These are phyloP conservation scores for Psophia crepitans DNA, from an alignment of 2,113 vertebrate species.

Conservation along the genomic window DNA sequence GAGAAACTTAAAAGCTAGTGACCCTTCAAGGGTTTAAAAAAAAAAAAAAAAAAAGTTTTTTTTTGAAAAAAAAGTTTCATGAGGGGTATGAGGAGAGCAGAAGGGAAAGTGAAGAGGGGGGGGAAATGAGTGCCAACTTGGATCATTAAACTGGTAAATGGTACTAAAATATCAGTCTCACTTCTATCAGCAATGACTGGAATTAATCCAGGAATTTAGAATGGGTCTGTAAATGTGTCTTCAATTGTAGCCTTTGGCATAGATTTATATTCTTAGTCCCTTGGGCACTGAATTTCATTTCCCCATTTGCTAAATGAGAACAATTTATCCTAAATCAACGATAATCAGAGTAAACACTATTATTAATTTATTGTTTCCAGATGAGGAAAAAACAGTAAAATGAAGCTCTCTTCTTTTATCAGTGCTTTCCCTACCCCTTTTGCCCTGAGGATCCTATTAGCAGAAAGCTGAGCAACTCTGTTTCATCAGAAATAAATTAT, in stretches of 20 bases:
- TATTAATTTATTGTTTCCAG: conserved; percentile 72
- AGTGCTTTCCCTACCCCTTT: conserved; percentile 45
- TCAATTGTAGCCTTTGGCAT: conserved; percentile 15
- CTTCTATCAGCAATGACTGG: neutral
- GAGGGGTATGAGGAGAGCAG: neutral
- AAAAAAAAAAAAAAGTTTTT: neutral
- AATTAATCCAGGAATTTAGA: conserved; percentile 49
- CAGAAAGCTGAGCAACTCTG: conserved; percentile 58
- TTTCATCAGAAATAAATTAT: conserved; percentile 76
- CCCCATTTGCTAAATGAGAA: conserved; percentile 57
- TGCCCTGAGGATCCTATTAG: conserved; percentile 75
- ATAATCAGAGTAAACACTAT: conserved; percentile 66
- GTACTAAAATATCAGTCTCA: neutral
- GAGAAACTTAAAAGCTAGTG: neutral
- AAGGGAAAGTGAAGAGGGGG: neutral
- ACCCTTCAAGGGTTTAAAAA: neutral
- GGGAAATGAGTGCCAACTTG: neutral
- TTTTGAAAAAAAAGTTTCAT: neutral
- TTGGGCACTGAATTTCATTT: conserved; percentile 19
- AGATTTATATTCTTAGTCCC: conserved; percentile 9
- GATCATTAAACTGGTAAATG: neutral
- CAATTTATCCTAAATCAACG: conserved; percentile 60
- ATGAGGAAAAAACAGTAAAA: conserved; percentile 18
- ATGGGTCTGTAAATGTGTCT: conserved; percentile 25
- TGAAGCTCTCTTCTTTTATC: conserved; percentile 34